Evolutionary conservation across 2,797 vertebrate species (phyloP).

Genomic region (Neopelma chrysocephalum): DNA sequence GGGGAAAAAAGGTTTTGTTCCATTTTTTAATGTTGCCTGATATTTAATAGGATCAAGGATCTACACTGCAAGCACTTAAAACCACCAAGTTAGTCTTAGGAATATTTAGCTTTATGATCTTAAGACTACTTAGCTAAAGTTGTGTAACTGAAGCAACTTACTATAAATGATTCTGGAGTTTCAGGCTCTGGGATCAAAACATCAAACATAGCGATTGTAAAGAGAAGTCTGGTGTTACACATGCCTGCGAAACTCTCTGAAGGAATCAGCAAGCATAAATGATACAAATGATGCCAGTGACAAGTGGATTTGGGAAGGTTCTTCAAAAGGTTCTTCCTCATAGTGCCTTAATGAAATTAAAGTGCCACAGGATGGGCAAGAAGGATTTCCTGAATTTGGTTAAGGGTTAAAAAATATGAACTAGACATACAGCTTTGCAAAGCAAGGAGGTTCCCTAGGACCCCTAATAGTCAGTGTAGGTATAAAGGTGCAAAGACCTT

Average conservation of each 20-base stretch:
- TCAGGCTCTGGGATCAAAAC: background rate
- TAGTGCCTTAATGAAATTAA: background rate
- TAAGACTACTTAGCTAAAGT: background rate
- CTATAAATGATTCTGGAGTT: background rate
- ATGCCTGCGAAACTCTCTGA: background rate
- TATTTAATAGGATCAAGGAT: background rate
- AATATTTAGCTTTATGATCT: background rate
- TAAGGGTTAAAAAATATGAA: background rate
- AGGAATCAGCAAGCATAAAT: background rate
- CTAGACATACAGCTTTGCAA: background rate
- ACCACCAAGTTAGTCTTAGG: background rate
- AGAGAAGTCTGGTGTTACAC: background rate
- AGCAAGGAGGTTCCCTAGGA: background rate
- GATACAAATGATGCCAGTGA: background rate
- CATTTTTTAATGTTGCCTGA: background rate
- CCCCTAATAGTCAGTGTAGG: background rate
- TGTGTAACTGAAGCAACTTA: background rate
- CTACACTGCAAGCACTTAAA: background rate
- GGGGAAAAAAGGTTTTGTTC: background rate
- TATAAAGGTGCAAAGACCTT: background rate
- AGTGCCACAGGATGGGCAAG: background rate
- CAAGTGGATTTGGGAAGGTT: background rate
- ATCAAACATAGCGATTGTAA: rapidly evolving
- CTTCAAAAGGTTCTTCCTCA: background rate
- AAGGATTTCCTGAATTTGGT: background rate